phyloP scores from a whole-genome alignment of 2,797 vertebrate genomes.

The Malacoraja senta region DNA sequence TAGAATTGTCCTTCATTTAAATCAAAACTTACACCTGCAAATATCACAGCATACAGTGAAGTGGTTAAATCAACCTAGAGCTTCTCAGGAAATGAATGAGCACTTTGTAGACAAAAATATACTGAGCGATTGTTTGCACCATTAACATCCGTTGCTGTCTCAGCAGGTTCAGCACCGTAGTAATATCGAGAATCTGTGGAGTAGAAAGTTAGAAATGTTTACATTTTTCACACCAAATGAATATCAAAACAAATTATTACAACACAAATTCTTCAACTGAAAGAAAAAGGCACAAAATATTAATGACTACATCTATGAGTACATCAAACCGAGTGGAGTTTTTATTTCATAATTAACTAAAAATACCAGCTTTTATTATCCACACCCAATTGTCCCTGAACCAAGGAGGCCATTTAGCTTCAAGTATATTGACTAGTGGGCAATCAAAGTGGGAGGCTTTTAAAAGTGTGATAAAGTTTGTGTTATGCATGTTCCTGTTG shows the following conservation, averaged over 20 bases:
- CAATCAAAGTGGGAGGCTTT: too few relatives aligned
- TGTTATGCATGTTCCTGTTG: too few relatives aligned
- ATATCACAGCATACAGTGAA: background rate
- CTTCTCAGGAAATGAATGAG: conserved; percentile 91
- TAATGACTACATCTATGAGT: background rate
- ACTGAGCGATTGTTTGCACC: conserved; percentile 92
- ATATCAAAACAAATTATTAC: conserved; percentile 38
- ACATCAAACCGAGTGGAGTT: too few relatives aligned
- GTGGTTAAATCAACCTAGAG: conserved; percentile 82
- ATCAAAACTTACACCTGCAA: conserved; percentile 6
- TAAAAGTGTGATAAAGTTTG: too few relatives aligned
- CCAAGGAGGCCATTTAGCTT: too few relatives aligned
- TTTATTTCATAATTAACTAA: too few relatives aligned
- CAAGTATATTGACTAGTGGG: too few relatives aligned
- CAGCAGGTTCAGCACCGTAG: conserved; percentile 71
- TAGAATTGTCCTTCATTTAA: background rate
- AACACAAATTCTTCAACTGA: background rate
- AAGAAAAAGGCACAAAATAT: background rate
- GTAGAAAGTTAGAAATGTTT: background rate
- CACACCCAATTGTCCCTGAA: too few relatives aligned
- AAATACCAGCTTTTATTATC: too few relatives aligned
- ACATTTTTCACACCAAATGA: conserved; percentile 1
- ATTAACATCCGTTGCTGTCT: conserved; percentile 89
- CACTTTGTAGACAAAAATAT: conserved; percentile 88
- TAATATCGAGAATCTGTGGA: conserved; percentile 76